Conservation (phyloP, 2,888 invertebrate genomes). For the Pseudococcus viburni region DNA sequence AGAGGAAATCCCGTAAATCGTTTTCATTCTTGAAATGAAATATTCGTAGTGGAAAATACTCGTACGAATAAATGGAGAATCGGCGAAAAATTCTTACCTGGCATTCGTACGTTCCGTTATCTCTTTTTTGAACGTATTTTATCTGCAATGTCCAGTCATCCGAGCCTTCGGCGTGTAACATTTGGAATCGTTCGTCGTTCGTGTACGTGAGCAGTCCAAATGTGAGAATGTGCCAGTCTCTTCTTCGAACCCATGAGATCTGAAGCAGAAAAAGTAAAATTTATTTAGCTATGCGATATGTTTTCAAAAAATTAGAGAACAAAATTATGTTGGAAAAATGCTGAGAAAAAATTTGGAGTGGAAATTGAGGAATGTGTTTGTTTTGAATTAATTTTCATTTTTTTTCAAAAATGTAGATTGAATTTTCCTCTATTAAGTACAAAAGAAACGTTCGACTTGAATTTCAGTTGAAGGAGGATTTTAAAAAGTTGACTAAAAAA, state of each 20-base stretch:
- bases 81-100: conserved; percentile 77
- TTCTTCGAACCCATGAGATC: conserved; percentile 92
- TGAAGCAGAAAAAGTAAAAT: conserved; percentile 70
- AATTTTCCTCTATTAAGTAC: too few species aligned
- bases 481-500: too few species aligned
- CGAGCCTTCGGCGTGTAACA: conserved; percentile 87
- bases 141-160: conserved; percentile 96
- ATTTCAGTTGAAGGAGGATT: too few species aligned
- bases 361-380: too few species aligned
- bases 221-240: conserved; percentile 94
- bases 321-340: too few species aligned
- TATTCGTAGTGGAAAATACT: not conserved
- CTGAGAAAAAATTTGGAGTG: too few species aligned
- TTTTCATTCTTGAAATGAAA: conserved; percentile 14
- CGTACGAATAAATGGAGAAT: not conserved
- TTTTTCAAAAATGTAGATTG: too few species aligned
- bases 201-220: conserved; percentile 92
- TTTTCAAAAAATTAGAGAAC: too few species aligned
- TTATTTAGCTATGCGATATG: too few species aligned
- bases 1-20: not conserved
- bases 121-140: conserved; percentile 92
- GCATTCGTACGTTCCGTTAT: conserved; percentile 94
- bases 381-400: too few species aligned
- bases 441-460: too few species aligned
- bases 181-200: conserved; percentile 83